These are phyloP conservation scores for Drosophila algonquin DNA, from an alignment of 2,888 invertebrate species.

Conservation along the genomic window DNA sequence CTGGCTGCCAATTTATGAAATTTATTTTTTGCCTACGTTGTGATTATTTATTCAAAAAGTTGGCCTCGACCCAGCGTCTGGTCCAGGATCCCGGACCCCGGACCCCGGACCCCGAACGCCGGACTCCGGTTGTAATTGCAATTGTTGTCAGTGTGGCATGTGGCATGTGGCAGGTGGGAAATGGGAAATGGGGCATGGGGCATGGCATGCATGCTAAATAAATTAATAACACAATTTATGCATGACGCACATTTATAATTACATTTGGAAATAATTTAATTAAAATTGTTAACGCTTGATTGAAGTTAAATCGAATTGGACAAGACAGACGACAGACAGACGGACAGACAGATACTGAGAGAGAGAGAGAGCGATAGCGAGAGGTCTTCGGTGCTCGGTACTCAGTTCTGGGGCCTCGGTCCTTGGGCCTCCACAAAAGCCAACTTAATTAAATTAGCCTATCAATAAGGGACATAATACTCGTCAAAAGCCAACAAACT, in stretches of 20 bases:
- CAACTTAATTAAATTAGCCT: slow-evolving; percentile 73
- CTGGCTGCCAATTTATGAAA: slow-evolving; percentile 67
- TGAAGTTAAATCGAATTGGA: slow-evolving; percentile 74
- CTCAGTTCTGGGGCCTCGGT: slow-evolving; percentile 1
- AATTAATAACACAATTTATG: slow-evolving; percentile 77
- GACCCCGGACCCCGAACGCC: background rate
- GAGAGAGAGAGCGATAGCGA: background rate
- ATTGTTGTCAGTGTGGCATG: slow-evolving; percentile 29
- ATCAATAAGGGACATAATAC: slow-evolving; percentile 44
- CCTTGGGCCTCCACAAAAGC: slow-evolving; percentile 24
- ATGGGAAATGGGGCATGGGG: background rate
- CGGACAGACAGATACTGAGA: background rate
- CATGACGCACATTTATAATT: slow-evolving; percentile 79
- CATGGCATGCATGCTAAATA: slow-evolving; percentile 53
- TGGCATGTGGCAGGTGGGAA: too few species aligned
- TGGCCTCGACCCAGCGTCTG: slow-evolving; percentile 47
- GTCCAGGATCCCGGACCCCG: slow-evolving; percentile 2
- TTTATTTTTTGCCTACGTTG: slow-evolving; percentile 75
- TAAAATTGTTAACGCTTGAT: slow-evolving; percentile 81
- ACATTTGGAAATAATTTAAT: slow-evolving; percentile 81
- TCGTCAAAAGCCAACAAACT: slow-evolving; percentile 51
- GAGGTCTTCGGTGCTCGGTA: background rate
- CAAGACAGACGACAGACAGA: slow-evolving; percentile 18
- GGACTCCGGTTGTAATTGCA: slow-evolving; percentile 39
- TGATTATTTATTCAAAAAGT: slow-evolving; percentile 75